phyloP scores from a whole-genome alignment of 2,888 invertebrate genomes.

The Hymenopus coronatus region DNA sequence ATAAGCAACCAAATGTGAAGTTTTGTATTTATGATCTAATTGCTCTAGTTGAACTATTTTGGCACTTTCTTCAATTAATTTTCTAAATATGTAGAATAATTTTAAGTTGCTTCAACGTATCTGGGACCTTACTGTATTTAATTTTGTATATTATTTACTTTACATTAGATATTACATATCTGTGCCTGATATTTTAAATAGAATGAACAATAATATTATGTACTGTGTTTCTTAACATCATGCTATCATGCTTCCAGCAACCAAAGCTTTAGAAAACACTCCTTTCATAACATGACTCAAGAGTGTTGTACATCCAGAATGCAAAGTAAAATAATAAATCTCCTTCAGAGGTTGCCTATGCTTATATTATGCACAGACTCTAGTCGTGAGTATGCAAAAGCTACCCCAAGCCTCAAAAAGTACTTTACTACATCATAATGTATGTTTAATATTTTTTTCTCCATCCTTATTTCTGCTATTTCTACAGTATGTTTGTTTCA shows the following conservation, averaged over 20 bases:
- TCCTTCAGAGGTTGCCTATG: not conserved
- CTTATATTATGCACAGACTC: not conserved
- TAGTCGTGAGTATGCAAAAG: no score
- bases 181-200: not conserved
- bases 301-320: not conserved
- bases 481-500: no score
- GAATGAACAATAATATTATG: not conserved
- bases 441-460: no score
- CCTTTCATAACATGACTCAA: not conserved
- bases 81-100: not conserved
- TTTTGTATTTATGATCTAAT: not conserved
- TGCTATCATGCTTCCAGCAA: not conserved
- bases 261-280: not conserved
- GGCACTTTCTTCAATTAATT: not conserved
- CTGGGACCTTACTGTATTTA: not conserved
- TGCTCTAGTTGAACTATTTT: no score
- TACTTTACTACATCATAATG: no score
- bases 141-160: not conserved
- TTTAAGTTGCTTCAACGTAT: not conserved
- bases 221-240: not conserved
- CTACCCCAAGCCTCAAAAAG: no score
- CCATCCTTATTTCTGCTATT: no score
- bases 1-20: not conserved
- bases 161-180: not conserved
- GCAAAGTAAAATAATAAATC: not conserved